Base-by-base conservation (phyloP, 35 echinoderm and acorn worm species). In the Apostichopus californicus region DNA sequence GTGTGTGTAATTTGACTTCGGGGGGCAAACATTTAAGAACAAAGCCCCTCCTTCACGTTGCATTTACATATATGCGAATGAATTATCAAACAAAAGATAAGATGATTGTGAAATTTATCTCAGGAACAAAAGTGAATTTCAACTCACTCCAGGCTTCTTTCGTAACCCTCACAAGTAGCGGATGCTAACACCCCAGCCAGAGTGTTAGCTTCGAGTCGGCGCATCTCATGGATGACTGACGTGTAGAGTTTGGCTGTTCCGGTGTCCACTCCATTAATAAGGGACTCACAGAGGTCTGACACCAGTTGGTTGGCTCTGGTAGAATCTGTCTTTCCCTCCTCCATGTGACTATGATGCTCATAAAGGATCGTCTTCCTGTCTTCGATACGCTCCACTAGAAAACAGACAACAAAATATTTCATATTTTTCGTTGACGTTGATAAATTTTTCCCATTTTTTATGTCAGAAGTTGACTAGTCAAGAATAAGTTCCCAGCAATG, bases 171-270 rank as follows among this genome's bases (percentile, higher is more conserved):
- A 68, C 89, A 91, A 4, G 18, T 9, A 79, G 77, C 77, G 2
- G n/a, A 22, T 56, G 72, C 89, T 15, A 91, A 55, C 0, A 79
- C 72, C 5, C 73, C 56, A 57, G 89, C 64, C 13, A 93, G 61
- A 54, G 65, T 86, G 61, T 9, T 14, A 26, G 92, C 68, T 3
- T 94, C 70, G 6, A 94, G 77, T 23, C 78, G 78, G 22, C 93
- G 78, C 93, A 94, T 94, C 71, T 91, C 89, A 26, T 56, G 71
- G 73, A 94, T 68, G 6, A 96, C 84, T 9, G 83, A 77, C 5
- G 93, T 57, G 65, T 94, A 96, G 21, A 87, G 86, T 14, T 91
- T 80, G 21, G 95, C 93, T 54, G 86, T 78, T 15, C 93, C 93
- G 0, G 71, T 72, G 22, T 80, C 61, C 53, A 94, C 93, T 2